Evolutionary conservation across 2,888 invertebrate genomes (phyloP), one percentile per base, ranked within the genome.

Genomic region (Autographa pulchrina): DNA sequence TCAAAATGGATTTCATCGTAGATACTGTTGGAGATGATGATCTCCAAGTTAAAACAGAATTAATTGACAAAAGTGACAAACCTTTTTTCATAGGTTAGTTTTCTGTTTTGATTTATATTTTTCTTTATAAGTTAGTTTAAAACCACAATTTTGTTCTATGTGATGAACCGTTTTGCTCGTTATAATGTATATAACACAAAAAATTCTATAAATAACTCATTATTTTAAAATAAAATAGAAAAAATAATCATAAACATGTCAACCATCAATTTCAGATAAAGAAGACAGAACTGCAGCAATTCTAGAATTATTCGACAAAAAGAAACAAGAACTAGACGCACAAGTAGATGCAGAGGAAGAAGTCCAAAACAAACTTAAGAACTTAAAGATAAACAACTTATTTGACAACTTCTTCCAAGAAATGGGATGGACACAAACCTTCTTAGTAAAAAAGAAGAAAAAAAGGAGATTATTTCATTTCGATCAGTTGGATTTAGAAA

Each of bases 1-100:
- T 0, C 31, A 62, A 71, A 63, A 96, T 97, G 97, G 94, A 96
- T 91, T 96, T 97, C 84, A 93, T 97, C 70, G 93, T 97, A 74
- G 97, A 97, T 85, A 96, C 96, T 18, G 89, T 85, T 43, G 97
- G 97, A 38, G 94, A 96, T 78, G 88, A 92, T 7, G 91, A 94
- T 75, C 92, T 96, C 9, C 90, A 92, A 72, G 82, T 82, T 5
- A 93, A 91, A 82, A 84, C 89, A 2, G 91, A 94, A 78, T 85
- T 92, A 68, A 83, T 92, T 2, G 85, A 87, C 32, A 89, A 90
- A 83, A 85, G 88, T 70, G 93, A 92, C 2, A 91, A 92, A 90
- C 85, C 89, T 5, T 90, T 90, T 72, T 92, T 91, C 89, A 80
- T 90, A 93, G 95, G 95, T 94, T 93, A 94, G 92, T 90, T 74